phyloP scores from a whole-genome alignment of 2,797 vertebrate species.

The Sciurus carolinensis region DNA sequence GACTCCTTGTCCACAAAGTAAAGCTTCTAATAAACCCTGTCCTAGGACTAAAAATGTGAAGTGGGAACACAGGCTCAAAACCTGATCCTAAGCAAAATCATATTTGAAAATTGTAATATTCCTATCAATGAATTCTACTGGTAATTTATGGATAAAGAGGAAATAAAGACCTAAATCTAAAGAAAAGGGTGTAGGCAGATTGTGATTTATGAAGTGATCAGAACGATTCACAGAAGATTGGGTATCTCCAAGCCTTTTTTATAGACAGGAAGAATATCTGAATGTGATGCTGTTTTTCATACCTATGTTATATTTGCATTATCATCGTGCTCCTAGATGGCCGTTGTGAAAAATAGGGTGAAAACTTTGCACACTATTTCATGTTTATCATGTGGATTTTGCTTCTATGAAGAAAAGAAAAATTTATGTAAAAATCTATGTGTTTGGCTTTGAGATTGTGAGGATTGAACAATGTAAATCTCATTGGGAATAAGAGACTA shows the following conservation, averaged over 20 bases:
- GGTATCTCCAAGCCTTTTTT: no score
- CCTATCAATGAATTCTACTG: not conserved
- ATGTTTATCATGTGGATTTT: not conserved
- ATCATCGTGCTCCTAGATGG: not conserved
- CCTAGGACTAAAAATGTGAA: not conserved
- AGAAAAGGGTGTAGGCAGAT: not conserved
- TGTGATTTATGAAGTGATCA: not conserved
- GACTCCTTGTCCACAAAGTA: no score
- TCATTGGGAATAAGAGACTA: no score
- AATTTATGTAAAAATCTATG: not conserved
- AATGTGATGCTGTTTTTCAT: not conserved
- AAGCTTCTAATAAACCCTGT: not conserved
- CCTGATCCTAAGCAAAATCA: no score
- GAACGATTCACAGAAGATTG: no score
- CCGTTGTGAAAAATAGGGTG: not conserved
- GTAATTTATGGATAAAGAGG: not conserved
- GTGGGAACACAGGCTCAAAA: not conserved
- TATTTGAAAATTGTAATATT: not conserved
- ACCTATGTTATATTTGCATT: not conserved
- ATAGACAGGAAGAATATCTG: not conserved
- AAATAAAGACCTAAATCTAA: not conserved
- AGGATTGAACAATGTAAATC: no score
- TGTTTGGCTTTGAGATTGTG: not conserved
- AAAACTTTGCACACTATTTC: not conserved
- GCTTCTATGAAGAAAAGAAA: not conserved